Evolutionary conservation across 1,140 invertebrate genomes (phyloP), one percentile per base, ranked within the genome.

Genomic region (Lysiphlebus fabarum): DNA sequence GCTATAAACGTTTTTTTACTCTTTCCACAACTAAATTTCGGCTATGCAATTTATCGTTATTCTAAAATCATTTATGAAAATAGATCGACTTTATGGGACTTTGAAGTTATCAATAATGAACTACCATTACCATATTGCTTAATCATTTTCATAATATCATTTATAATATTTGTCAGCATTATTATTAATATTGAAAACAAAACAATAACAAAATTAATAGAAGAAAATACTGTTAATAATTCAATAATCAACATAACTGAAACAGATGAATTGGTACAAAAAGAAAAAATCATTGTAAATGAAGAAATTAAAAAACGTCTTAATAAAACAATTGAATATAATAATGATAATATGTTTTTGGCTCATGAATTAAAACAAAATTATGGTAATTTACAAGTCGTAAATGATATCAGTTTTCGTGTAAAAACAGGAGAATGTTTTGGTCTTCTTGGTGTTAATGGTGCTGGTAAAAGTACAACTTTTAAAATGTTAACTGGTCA

Each of bases 391-490:
- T 44, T 59, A 34, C 62, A 54, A 59, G 89, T 90, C 1, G 90
- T 93, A 0, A 83, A 89, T 58, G 81, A 83, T 47, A 67, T 92
- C 3, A 86, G 83, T 68, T 85, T 93, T 66, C 84, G 85, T 0
- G 86, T 92, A 0, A 80, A 84, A 45, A 77, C 82, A n/a, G 88
- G 89, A 2, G 88, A 92, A 76, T 94, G 92, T 72, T 93, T 94
- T 78, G 92, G 92, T 4, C 78, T 94, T n/a, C 69, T 93, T 3
- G 91, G 91, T 1, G 77, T 82, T 1, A 86, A 86, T 62, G 94
- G 93, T 0, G 93, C 94, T 6, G 94, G 94, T 6, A 96, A 96
- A 79, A 93, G 92, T 5, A 91, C 90, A 9, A 94, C 91, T 5
- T 95, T 95, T 65, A 88, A 88, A 67, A 90, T 91, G 86, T 73